Base-by-base conservation (phyloP, 2,113 vertebrate genomes). In the Larimichthys crocea region DNA sequence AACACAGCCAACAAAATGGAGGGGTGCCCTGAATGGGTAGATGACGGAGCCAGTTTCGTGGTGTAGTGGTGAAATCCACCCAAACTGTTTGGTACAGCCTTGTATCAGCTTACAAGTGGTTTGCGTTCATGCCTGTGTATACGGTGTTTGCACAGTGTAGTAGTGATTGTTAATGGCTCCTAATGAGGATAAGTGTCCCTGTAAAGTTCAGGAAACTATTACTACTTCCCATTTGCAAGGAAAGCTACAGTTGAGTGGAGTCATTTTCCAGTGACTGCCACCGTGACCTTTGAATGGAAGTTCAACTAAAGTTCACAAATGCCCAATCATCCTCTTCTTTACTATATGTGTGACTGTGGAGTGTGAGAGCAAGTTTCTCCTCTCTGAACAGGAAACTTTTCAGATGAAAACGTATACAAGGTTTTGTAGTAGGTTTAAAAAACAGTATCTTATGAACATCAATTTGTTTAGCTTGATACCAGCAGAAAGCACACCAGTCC, bases 1-100 rank as follows among this genome's bases (percentile, higher is more conserved):
- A 74, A 74, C 60, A 11, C 60, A 74, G 89, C 89, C 89, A 89
- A 66, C 64, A 40, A 83, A 40, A 84, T 64, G 66, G 61, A 64
- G 31, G 31, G 53, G 80, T 5, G 46, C 49, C 53, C 80, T 84
- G 79, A 88, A 84, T 80, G 81, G 59, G 22, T 52, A 1, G 74
- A 69, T 46, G 64, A 68, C 40, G 15, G 66, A 55, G 77, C 50
- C 59, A 29, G 84, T 87, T 86, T 85, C 76, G 31, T 50, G 86
- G 76, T 76, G 88, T 67, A 0, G 31, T 3, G 70, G 76, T 64
- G 75, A 83, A 82, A 80, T 67, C 62, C 46, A 57, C 71, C 55
- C 84, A 84, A 80, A 85, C 71, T 69, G 56, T 76, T 49, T 19
- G 60, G 7, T 56, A 26, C 56, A 15, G 53, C 68, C 44, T 67